Evolutionary conservation across 2,113 vertebrate species (phyloP).

Genomic region (Colistium nudipinnis): DNA sequence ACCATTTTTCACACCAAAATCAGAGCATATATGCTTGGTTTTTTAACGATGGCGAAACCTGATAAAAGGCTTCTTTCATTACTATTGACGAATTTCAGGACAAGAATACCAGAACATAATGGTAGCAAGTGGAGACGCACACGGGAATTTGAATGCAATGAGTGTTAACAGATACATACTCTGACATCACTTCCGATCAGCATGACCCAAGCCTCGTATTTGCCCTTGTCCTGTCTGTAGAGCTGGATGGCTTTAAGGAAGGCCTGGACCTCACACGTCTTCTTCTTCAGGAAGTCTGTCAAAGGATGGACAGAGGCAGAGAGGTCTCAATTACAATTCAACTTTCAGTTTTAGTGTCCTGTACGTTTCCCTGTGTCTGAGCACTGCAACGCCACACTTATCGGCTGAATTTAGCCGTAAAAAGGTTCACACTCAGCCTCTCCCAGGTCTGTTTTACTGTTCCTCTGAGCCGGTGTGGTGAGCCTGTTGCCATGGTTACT

Average conservation of each 20-base stretch:
- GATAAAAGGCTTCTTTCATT: too few relatives aligned
- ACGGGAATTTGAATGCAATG: too few relatives aligned
- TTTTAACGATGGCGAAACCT: too few relatives aligned
- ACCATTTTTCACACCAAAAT: too few relatives aligned
- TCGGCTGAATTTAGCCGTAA: not conserved
- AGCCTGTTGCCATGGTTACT: slow-evolving; percentile 54
- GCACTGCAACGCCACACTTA: not conserved
- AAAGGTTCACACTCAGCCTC: not conserved
- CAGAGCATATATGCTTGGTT: too few relatives aligned
- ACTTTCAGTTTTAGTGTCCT: too few relatives aligned
- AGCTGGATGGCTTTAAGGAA: slow-evolving; percentile 91
- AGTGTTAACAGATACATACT: slow-evolving; percentile 74
- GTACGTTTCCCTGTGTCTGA: too few relatives aligned
- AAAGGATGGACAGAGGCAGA: not conserved
- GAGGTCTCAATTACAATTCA: not conserved
- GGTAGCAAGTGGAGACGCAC: too few relatives aligned
- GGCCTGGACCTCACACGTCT: slow-evolving; percentile 84
- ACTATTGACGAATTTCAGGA: too few relatives aligned
- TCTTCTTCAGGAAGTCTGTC: slow-evolving; percentile 89
- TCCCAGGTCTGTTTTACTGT: not conserved
- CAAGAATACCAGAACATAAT: too few relatives aligned
- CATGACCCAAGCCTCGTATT: slow-evolving; percentile 88
- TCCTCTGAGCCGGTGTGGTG: not conserved
- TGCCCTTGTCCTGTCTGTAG: slow-evolving; percentile 87
- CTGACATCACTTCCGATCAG: slow-evolving; percentile 87